phyloP scores from a whole-genome alignment of 2,888 invertebrate species.

The Stegana nigrithorax region DNA sequence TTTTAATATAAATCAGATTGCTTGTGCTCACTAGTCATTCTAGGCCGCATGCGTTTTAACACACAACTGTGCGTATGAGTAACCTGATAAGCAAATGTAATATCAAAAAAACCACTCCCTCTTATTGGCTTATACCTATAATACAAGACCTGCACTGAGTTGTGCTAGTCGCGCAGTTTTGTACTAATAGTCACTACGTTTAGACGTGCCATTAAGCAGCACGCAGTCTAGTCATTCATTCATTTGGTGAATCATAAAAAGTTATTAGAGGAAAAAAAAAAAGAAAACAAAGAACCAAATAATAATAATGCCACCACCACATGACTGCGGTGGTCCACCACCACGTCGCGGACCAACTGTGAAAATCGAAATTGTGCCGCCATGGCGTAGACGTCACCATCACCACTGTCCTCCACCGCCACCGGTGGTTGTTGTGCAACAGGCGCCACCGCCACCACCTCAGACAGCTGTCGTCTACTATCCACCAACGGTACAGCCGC shows the following conservation, averaged over 20 bases:
- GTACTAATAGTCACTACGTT: constrained; percentile 29
- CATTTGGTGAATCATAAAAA: too few relatives aligned
- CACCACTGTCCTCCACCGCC: constrained; percentile 32
- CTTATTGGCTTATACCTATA: too few relatives aligned
- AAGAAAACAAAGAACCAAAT: not conserved
- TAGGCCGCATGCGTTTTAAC: too few relatives aligned
- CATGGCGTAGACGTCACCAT: constrained; percentile 53
- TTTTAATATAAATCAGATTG: not conserved
- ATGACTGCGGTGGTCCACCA: constrained; percentile 4
- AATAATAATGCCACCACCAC: constrained; percentile 46
- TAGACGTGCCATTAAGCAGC: constrained; percentile 37
- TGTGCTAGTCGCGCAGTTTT: constrained; percentile 20
- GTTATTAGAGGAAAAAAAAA: not conserved
- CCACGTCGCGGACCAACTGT: constrained; percentile 55
- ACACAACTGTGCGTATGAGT: constrained; percentile 38
- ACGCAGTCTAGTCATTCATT: too few relatives aligned
- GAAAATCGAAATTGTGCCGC: constrained; percentile 52
- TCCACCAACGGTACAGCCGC: constrained; percentile 15
- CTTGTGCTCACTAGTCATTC: not conserved
- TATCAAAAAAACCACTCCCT: too few relatives aligned
- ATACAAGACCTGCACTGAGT: too few relatives aligned
- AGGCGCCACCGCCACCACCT: constrained; percentile 37
- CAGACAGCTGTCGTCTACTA: not conserved
- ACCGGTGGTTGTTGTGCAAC: constrained; percentile 45
- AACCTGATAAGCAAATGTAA: constrained; percentile 22